A percentile compares a stretch with the other conserved stretches of the same genome.
Evolutionary conservation across 1,140 invertebrate species (phyloP).

Genomic region (Teleopsis dalmanni): DNA sequence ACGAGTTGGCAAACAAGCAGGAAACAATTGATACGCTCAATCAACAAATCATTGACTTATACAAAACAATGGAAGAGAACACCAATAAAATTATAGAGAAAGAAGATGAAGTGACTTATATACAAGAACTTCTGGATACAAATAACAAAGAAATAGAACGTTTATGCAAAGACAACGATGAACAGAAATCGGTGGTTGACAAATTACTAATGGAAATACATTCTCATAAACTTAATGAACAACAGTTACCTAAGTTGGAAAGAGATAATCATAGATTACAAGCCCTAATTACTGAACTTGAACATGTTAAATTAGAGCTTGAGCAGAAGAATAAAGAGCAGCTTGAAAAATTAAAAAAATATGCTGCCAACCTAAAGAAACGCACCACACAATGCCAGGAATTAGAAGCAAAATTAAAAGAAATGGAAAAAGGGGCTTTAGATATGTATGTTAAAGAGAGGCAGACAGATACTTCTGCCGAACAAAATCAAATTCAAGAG

Average conservation of each 20-base stretch:
- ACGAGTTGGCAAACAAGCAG: conserved; percentile 25
- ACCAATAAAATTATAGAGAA: conserved; percentile 28
- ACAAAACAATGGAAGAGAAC: conserved; percentile 28
- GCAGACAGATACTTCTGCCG: neutral
- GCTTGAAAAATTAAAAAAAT: conserved; percentile 68
- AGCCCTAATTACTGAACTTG: conserved; percentile 35
- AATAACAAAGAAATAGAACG: conserved; percentile 49
- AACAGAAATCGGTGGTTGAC: conserved; percentile 43
- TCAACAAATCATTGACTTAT: conserved; percentile 26
- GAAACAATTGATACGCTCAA: conserved; percentile 38
- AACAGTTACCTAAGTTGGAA: conserved; percentile 7
- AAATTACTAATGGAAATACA: conserved; percentile 18
- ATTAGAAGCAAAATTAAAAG: conserved; percentile 50
- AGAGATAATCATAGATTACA: conserved; percentile 8
- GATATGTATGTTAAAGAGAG: neutral
- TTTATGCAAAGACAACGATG: conserved; percentile 43
- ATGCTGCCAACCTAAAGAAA: conserved; percentile 66
- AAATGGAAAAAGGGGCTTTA: conserved; percentile 14
- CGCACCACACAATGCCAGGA: conserved; percentile 57
- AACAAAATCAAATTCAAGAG: neutral
- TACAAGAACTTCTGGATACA: conserved; percentile 21
- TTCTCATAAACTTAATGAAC: neutral
- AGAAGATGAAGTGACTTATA: conserved; percentile 24
- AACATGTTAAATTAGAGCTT: conserved; percentile 37
- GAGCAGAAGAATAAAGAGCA: conserved; percentile 46